phyloP scores from a whole-genome alignment of 2,797 vertebrate genomes.

The Aulostomus chinensis region DNA sequence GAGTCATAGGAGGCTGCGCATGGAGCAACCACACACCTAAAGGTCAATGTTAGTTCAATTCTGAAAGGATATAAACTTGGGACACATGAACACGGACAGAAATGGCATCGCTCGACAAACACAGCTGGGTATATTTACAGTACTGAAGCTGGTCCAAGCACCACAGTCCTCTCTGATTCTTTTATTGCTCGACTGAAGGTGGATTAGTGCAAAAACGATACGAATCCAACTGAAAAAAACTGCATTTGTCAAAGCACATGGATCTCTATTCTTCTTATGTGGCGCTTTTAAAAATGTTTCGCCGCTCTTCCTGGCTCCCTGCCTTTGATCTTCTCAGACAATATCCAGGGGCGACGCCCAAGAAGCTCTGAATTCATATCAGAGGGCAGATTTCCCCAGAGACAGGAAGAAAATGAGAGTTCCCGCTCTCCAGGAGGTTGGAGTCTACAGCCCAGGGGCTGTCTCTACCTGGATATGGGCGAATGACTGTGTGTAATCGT shows the following conservation, averaged over 20 bases:
- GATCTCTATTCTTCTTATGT: conserved; percentile 49
- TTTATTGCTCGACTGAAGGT: conserved; percentile 48
- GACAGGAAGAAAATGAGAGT: conserved; percentile 78
- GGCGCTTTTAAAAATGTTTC: conserved; percentile 51
- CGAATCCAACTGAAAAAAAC: conserved; percentile 46
- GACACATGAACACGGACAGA: conserved; percentile 15
- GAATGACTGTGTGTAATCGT: too few species aligned
- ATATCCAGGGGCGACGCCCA: conserved; percentile 76
- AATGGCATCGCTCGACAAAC: conserved; percentile 42
- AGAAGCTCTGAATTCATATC: conserved; percentile 77
- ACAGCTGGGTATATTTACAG: conserved; percentile 38
- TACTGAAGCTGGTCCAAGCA: conserved; percentile 40
- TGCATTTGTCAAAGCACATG: conserved; percentile 54
- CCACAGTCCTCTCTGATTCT: conserved; percentile 7
- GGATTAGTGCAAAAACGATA: conserved; percentile 51
- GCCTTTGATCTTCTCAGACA: conserved; percentile 75
- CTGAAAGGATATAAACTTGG: conserved; percentile 52
- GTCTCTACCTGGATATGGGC: conserved; percentile 53
- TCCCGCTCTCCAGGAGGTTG: conserved; percentile 68
- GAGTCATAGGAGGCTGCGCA: conserved; percentile 56
- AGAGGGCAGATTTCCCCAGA: conserved; percentile 80
- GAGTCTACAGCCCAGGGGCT: conserved; percentile 60
- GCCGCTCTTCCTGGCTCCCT: conserved; percentile 57
- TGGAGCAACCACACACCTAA: conserved; percentile 46
- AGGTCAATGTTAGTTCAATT: conserved; percentile 69